Conservation (phyloP, 2,888 invertebrate genomes). For the Nemurella pictetii region DNA sequence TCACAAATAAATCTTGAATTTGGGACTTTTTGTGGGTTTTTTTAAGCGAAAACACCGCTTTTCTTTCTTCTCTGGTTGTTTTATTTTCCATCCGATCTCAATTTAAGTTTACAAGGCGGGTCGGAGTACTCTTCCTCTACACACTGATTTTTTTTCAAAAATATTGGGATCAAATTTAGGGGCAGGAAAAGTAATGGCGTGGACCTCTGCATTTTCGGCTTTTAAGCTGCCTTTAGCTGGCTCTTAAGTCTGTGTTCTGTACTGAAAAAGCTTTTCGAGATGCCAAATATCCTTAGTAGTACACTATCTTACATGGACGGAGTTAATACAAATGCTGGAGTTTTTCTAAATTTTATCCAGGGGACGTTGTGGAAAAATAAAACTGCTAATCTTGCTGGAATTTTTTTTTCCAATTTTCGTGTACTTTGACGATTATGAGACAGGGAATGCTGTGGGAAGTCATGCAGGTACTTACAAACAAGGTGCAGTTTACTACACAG, state of each 20-base stretch:
- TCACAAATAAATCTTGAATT: no score
- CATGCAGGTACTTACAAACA: conserved; percentile 36
- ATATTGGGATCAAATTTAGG: no score
- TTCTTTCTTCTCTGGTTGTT: no score
- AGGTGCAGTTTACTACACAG: conserved; percentile 35
- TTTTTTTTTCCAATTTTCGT: conserved; percentile 23
- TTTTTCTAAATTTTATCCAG: conserved; percentile 24
- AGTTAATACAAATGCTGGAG: neutral
- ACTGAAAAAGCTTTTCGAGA: conserved; percentile 21
- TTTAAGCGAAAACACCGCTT: no score
- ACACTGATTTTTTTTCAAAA: no score
- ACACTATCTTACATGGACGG: neutral
- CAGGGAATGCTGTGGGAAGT: conserved; percentile 32
- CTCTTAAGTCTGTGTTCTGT: neutral
- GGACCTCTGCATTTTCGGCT: no score
- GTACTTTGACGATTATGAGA: conserved; percentile 32
- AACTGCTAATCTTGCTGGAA: neutral
- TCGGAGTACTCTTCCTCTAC: no score
- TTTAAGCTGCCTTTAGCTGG: no score
- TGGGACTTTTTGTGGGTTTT: no score
- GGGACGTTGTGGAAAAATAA: conserved; percentile 11
- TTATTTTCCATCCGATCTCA: no score
- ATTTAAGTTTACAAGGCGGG: no score
- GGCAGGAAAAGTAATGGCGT: no score
- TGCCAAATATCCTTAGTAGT: conserved; percentile 16